Evolutionary conservation across 2,797 vertebrate genomes (phyloP), one percentile per base, ranked within the genome.

Genomic region (Typhlichthys eigenmanni): DNA sequence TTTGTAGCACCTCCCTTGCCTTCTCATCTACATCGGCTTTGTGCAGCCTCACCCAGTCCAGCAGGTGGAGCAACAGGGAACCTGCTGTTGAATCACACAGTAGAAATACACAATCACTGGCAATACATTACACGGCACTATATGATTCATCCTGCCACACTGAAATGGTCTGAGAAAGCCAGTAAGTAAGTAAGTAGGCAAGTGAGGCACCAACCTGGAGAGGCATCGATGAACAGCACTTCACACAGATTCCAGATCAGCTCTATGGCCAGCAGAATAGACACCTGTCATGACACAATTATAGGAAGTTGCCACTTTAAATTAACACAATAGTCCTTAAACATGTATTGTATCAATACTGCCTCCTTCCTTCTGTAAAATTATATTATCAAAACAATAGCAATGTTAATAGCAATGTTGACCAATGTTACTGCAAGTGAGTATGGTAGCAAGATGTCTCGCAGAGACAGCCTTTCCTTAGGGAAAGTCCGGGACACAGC

Each of bases 221-320:
- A 94, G 52, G 95, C 93, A 66, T 99, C 97, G 11, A 99, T 95
- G 82, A 98, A 98, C 51, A 99, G 91, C 64, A 98, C 96, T 89
- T 99, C 97, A 87, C 96, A 98, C 11, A 98, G 90, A 79, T 98
- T 98, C 97, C 97, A 99, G 81, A 98, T 98, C 65, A 99, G 91
- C 76, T 98, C 97, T 68, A 96, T 93, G 0, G 96, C 97, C 76
- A 98, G 92, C 49, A 99, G 92, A 83, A 98, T 95, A 12, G 95
- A 96, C 55, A 98, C 91, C 97, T 99, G 75, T 5, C 29, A 69
- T n/a, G 34, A 69, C 48, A 58, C 10, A 75, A 11, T 17, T 1
- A 45, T 11, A 24, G 1, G 46, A 1, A 12, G 5, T n/a, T 14
- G 11, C 51, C 16, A 53, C 14, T 2, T 5, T 34, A 4, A 55